Evolutionary conservation across 2,888 invertebrate species (phyloP).

Genomic region (Polia nebulosa): DNA sequence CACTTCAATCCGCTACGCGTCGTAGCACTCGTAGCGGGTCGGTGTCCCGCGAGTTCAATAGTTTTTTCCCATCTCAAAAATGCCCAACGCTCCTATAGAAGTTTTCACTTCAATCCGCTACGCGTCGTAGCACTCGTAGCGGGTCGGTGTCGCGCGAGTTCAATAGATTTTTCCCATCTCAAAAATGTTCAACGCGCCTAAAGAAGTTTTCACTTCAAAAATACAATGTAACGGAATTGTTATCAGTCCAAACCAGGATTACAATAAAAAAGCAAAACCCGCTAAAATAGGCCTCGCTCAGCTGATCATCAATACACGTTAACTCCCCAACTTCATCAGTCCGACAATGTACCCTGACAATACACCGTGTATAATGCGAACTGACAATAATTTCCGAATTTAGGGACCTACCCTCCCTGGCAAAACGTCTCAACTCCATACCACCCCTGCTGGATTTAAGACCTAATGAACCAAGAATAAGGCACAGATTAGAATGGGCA

Average conservation of each 20-base stretch:
- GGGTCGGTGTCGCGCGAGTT: too few species aligned
- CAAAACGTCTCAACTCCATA: constrained; percentile 33
- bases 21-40: too few species aligned
- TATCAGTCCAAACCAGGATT: constrained; percentile 23
- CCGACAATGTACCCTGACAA: constrained; percentile 49
- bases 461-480: constrained; percentile 43
- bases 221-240: too few species aligned
- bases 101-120: too few species aligned
- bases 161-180: too few species aligned
- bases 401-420: constrained; percentile 40
- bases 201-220: too few species aligned
- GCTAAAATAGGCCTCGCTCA: neutral
- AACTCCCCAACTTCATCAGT: constrained; percentile 48
- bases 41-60: too few species aligned
- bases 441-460: constrained; percentile 27
- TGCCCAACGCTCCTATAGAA: too few species aligned
- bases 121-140: too few species aligned
- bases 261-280: constrained; percentile 41
- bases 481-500: constrained; percentile 50
- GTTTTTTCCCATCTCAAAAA: too few species aligned
- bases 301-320: constrained; percentile 53
- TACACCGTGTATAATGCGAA: constrained; percentile 60
- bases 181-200: too few species aligned
- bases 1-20: too few species aligned
- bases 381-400: constrained; percentile 65